These are phyloP conservation scores for Collichthys lucidus DNA, from an alignment of 2,113 vertebrate genomes.

Conservation along the genomic window DNA sequence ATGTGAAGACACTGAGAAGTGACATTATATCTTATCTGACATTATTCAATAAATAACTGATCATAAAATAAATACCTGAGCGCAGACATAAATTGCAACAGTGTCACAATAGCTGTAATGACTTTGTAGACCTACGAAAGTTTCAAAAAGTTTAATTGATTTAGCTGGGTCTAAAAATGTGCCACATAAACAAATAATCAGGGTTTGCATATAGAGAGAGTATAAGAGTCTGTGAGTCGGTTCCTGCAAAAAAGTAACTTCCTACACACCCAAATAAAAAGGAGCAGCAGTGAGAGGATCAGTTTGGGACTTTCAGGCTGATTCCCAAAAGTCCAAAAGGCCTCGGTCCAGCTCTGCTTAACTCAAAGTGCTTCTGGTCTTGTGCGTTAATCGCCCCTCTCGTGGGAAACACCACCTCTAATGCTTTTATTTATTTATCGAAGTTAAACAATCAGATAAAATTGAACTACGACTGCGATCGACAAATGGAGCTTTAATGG, in stretches of 20 bases:
- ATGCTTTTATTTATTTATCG: slow-evolving; percentile 33
- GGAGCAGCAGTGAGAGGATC: neutral
- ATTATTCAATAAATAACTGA: neutral
- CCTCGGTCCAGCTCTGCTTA: slow-evolving; percentile 14
- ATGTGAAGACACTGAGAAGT: neutral
- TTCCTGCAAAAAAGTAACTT: neutral
- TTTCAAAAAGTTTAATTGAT: neutral
- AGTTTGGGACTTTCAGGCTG: neutral
- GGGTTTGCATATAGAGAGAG: neutral
- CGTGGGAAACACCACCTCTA: neutral
- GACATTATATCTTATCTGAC: neutral
- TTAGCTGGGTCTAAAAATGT: neutral
- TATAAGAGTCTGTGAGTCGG: neutral
- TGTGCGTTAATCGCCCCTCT: slow-evolving; percentile 23
- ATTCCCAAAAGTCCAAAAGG: neutral
- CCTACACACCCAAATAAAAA: neutral
- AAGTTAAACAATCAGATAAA: slow-evolving; percentile 20
- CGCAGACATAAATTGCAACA: neutral
- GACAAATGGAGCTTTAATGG: slow-evolving; percentile 39
- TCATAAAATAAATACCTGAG: neutral
- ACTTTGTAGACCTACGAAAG: neutral
- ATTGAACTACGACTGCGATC: neutral
- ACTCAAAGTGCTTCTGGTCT: slow-evolving; percentile 17
- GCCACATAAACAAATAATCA: neutral
- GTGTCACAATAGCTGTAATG: neutral